Evolutionary conservation across 2,888 invertebrate species (phyloP).

Genomic region (Leptarthrus brevirostris): DNA sequence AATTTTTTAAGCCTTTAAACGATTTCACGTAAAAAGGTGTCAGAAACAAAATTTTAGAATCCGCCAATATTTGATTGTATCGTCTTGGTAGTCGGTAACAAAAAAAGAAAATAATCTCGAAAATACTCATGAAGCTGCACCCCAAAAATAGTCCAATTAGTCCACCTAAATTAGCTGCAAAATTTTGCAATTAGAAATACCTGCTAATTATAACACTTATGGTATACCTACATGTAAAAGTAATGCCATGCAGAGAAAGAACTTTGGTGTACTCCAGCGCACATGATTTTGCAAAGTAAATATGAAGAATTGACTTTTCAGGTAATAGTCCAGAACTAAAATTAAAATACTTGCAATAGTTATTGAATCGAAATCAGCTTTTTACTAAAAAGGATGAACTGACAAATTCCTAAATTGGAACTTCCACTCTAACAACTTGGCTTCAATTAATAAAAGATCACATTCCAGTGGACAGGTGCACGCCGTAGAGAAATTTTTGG

Average conservation of each 20-base stretch:
- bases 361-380: neutral
- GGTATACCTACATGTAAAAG: slow-evolving; percentile 10
- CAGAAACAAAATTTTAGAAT: slow-evolving; percentile 6
- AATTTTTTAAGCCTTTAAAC: no score
- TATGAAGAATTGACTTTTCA: slow-evolving; percentile 22
- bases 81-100: neutral
- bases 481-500: neutral
- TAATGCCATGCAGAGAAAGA: slow-evolving; percentile 11
- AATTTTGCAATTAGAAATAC: no score
- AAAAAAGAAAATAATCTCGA: slow-evolving; percentile 23
- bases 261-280: slow-evolving; percentile 28
- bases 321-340: neutral
- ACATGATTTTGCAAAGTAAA: slow-evolving; percentile 10
- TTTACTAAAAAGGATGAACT: slow-evolving; percentile 14
- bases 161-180: slow-evolving; percentile 43
- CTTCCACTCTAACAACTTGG: slow-evolving; percentile 10
- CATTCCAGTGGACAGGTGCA: slow-evolving; percentile 38
- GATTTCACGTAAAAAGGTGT: neutral
- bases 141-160: slow-evolving; percentile 32
- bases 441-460: slow-evolving; percentile 11
- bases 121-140: slow-evolving; percentile 37
- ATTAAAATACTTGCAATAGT: neutral
- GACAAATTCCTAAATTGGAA: neutral
- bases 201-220: neutral
- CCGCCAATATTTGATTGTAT: slow-evolving; percentile 1